Evolutionary conservation across 2,888 invertebrate genomes (phyloP).

Genomic region (Hemaris fuciformis): DNA sequence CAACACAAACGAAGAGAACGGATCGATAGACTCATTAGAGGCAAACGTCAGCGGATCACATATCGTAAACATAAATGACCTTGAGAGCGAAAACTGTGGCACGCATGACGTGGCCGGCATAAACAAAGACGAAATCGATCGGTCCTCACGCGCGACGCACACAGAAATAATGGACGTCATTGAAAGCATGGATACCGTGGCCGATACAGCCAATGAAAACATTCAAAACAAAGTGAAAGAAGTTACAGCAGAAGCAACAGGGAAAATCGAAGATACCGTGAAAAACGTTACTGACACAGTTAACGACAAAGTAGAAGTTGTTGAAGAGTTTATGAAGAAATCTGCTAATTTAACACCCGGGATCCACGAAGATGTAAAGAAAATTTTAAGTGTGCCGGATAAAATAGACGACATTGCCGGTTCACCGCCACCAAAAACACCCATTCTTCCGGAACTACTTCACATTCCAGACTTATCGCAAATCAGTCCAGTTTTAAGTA

Average conservation of each 20-base stretch:
- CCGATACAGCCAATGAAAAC: slow-evolving; percentile 27
- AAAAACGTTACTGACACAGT: slow-evolving; percentile 41
- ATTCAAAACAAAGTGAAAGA: slow-evolving; percentile 21
- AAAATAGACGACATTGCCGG: slow-evolving; percentile 58
- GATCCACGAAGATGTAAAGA: slow-evolving; percentile 53
- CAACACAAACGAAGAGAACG: slow-evolving; percentile 61
- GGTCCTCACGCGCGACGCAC: slow-evolving; percentile 30
- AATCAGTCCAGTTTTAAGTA: slow-evolving; percentile 67
- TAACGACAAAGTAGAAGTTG: slow-evolving; percentile 55
- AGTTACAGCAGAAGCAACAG: slow-evolving; percentile 23
- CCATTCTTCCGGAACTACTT: slow-evolving; percentile 66
- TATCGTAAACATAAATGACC: slow-evolving; percentile 77
- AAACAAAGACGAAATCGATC: slow-evolving; percentile 48
- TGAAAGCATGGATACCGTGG: slow-evolving; percentile 46
- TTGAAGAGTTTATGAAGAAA: slow-evolving; percentile 65
- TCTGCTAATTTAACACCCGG: slow-evolving; percentile 52
- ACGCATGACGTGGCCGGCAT: slow-evolving; percentile 58
- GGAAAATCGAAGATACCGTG: slow-evolving; percentile 41
- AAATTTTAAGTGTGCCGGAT: slow-evolving; percentile 58
- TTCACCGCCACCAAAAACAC: slow-evolving; percentile 72
- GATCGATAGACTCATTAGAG: slow-evolving; percentile 75
- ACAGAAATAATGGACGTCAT: slow-evolving; percentile 38
- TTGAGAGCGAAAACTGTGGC: slow-evolving; percentile 63
- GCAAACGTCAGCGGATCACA: slow-evolving; percentile 79
- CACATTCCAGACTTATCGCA: slow-evolving; percentile 67